These are phyloP conservation scores for Melipona beecheii DNA, from an alignment of 2,888 invertebrate genomes.

Conservation along the genomic window DNA sequence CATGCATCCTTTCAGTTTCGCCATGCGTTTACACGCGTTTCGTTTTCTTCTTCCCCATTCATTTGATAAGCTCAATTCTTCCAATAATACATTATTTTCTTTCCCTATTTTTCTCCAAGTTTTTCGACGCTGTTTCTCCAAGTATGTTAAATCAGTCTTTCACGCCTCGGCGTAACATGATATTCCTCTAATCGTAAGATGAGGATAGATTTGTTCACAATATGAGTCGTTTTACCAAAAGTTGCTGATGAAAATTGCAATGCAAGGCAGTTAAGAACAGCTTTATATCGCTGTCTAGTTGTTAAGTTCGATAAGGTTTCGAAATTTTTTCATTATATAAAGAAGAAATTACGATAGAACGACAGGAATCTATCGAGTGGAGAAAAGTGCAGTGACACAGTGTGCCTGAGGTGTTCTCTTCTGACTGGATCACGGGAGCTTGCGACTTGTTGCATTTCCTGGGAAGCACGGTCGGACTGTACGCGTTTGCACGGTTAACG, in stretches of 20 bases:
- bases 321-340: background rate
- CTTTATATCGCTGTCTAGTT: background rate
- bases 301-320: background rate
- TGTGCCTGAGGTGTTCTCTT: conserved; percentile 40
- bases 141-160: background rate
- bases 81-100: conserved; percentile 13
- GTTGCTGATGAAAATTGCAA: background rate
- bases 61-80: background rate
- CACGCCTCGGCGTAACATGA: background rate
- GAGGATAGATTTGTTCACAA: background rate
- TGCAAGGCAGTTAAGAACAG: background rate
- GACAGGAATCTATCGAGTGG: conserved; percentile 15
- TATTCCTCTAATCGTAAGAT: background rate
- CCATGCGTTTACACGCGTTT: background rate
- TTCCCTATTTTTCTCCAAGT: background rate
- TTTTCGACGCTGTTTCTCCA: background rate
- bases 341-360: background rate
- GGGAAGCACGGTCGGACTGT: conserved; percentile 41
- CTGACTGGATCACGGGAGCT: conserved; percentile 39
- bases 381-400: conserved; percentile 40
- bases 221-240: no score
- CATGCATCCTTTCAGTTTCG: conserved; percentile 26
- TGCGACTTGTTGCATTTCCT: conserved; percentile 69
- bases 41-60: background rate
- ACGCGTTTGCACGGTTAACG: conserved; percentile 15